Evolutionary conservation across 2,888 invertebrate genomes (phyloP).

Genomic region (Andrena minutula): DNA sequence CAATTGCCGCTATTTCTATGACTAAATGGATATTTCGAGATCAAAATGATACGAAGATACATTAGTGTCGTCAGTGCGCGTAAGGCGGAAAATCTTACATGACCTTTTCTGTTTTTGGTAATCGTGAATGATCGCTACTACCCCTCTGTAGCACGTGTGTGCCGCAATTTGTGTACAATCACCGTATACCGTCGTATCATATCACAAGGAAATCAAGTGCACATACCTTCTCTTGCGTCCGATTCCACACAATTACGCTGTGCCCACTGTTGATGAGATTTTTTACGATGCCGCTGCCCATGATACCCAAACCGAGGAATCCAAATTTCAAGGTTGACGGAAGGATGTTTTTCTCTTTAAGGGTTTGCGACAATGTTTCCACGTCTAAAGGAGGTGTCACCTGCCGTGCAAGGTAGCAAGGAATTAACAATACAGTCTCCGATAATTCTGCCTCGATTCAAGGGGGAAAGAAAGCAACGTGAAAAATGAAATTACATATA

Average conservation of each 20-base stretch:
- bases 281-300: slow-evolving; percentile 98
- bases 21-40: background rate
- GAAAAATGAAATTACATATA: background rate
- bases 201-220: slow-evolving; percentile 39
- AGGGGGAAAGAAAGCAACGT: background rate
- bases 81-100: background rate
- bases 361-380: slow-evolving; percentile 90
- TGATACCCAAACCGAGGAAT: slow-evolving; percentile 97
- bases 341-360: slow-evolving; percentile 93
- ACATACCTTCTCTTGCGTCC: slow-evolving; percentile 95
- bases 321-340: slow-evolving; percentile 96
- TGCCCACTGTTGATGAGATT: slow-evolving; percentile 97
- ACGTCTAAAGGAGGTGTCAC: slow-evolving; percentile 92
- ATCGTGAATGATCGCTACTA: background rate
- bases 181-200: slow-evolving; percentile 22
- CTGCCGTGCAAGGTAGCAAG: slow-evolving; percentile 80
- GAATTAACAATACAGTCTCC: slow-evolving; percentile 31
- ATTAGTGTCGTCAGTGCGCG: background rate
- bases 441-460: background rate
- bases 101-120: background rate
- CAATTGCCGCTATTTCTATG: too few species aligned
- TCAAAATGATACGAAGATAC: slow-evolving; percentile 2
- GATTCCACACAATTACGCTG: slow-evolving; percentile 97
- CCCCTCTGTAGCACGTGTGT: background rate
- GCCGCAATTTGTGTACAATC: background rate